A percentile compares a stretch with the other conserved stretches of the same genome.
Evolutionary conservation across 2,797 vertebrate genomes (phyloP).

Genomic region (Nannoperca australis): DNA sequence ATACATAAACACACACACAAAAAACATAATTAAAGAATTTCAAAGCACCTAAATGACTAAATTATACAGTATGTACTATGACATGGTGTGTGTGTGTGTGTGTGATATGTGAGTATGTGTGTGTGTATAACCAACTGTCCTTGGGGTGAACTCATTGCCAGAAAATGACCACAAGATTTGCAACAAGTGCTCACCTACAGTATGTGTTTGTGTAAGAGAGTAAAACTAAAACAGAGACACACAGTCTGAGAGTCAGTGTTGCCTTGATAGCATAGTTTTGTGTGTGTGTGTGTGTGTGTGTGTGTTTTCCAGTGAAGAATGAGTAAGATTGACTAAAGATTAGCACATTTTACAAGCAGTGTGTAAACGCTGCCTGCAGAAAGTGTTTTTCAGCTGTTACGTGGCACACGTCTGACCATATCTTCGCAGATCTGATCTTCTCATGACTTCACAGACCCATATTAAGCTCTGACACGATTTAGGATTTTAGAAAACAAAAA

Average conservation of each 20-base stretch:
- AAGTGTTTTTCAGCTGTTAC: slow-evolving; percentile 15
- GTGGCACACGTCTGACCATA: slow-evolving; percentile 36
- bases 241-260: slow-evolving; percentile 16
- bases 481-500: background rate
- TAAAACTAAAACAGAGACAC: slow-evolving; percentile 30
- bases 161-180: background rate
- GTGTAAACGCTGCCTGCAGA: slow-evolving; percentile 23
- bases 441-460: background rate
- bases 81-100: background rate
- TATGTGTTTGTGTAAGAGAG: background rate
- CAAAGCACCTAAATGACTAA: background rate
- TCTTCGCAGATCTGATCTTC: slow-evolving; percentile 27
- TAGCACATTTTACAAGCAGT: slow-evolving; percentile 52
- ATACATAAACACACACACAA: background rate
- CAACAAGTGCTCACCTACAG: background rate
- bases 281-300: no score
- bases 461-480: no score
- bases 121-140: background rate
- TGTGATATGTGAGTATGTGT: background rate
- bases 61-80: background rate
- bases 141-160: background rate
- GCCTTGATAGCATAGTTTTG: slow-evolving; percentile 23
- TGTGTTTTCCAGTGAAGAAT: slow-evolving; percentile 66
- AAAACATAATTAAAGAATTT: background rate
- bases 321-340: slow-evolving; percentile 64